Base-by-base conservation (phyloP, 2,888 invertebrate genomes). In the Prenolepis imparis region DNA sequence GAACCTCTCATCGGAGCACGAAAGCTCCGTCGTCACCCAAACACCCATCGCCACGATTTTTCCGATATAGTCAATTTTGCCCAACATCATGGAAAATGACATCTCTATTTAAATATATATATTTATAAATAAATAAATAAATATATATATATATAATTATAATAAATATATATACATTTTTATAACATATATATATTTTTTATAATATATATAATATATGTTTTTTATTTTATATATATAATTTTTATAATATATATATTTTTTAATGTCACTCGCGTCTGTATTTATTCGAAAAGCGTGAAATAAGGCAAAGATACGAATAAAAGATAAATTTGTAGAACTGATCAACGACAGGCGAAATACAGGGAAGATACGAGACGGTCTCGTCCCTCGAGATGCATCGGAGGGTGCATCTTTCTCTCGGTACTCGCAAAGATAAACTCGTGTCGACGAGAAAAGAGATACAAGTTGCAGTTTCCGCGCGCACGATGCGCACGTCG, bases 401-500 rank as follows among this genome's bases (percentile, higher is more conserved):
- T 41, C 36, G 18, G 57, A 77, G 39, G n/a, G 44, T 64, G 24
- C 21, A 44, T 63, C 63, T 28, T 3, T 28, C 12, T 12, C 9
- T 28, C 41, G 44, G 1, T 12, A n/a, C n/a, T n/a, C 24, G 48
- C 48, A 0, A 8, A 52, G 8, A 52, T 44, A 5, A 8, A 44
- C 21, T 55, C 39, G 24, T 57, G 18, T 64, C 48, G 57, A 59
- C 39, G 59, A 36, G 36, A 36, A 4, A 72, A 57, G 77, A 24
- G 67, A 32, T 41, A 55, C 77, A 8, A 72, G 12, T 44, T 24
- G 18, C 59, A 57, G 28, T 28, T 3, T 28, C 32, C 36, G 67
- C 88, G 86, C 67, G 78, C 85, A 84, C 87, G 92, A 89, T 89
- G 91, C 86, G 90, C 86, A 86, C 90, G 82, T 90, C 90, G 92